Evolutionary conservation across 2,797 vertebrate genomes (phyloP).

Genomic region (Sylvilagus floridanus): DNA sequence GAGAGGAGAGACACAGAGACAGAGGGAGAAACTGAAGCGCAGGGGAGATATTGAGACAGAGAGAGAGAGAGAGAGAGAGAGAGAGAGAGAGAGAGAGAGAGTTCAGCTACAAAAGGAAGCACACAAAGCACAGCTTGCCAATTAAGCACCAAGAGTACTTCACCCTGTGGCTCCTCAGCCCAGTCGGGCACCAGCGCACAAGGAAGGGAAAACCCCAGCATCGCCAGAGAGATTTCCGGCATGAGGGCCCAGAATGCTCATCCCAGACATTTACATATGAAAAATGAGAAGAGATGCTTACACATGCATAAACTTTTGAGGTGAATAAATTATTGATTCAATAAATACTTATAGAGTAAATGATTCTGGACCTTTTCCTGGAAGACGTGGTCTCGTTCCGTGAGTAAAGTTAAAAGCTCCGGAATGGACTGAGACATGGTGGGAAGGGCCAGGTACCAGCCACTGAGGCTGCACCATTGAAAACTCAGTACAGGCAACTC

Average conservation of each 20-base stretch:
- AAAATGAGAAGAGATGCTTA: background rate
- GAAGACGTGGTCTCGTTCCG: conserved; percentile 16
- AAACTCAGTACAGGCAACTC: background rate
- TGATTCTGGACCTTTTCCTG: conserved; percentile 7
- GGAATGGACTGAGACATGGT: background rate
- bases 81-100: no score
- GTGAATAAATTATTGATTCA: conserved; percentile 71
- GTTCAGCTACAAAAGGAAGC: no score
- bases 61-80: no score
- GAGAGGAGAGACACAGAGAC: no score
- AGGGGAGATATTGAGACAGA: no score
- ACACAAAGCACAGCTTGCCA: no score
- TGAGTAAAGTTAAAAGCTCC: background rate
- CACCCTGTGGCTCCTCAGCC: background rate
- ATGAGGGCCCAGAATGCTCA: background rate
- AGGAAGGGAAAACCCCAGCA: background rate
- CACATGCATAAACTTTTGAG: conserved; percentile 50
- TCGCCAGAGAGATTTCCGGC: background rate
- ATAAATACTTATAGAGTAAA: conserved; percentile 71
- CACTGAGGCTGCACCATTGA: background rate
- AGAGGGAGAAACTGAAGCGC: no score
- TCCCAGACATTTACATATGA: background rate
- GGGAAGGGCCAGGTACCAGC: background rate
- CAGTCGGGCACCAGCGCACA: background rate
- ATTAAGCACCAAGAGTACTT: no score